Evolutionary conservation across 1,140 invertebrate species (phyloP), one percentile per base, ranked within the genome.

Genomic region (Lordiphosa clarofinis): DNA sequence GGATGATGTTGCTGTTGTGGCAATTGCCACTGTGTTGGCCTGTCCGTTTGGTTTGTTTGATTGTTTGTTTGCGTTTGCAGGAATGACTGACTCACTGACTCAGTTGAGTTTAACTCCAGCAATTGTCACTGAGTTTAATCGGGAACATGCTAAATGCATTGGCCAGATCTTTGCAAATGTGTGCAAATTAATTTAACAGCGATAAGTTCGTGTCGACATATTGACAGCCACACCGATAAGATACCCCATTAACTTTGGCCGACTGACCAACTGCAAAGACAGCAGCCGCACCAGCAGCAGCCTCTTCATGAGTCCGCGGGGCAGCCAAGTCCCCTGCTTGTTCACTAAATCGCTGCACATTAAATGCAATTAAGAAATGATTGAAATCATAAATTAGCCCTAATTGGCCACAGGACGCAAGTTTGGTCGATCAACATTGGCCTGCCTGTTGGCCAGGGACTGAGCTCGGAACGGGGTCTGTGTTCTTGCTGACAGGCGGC

Each of bases 321-420:
- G 49, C 37, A 57, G 49, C 35, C 47, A 33, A 56, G 15, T 48
- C 39, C 33, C 58, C 10, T 38, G 31, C 36, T 24, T 74, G 60
- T 67, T 59, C 49, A 67, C 59, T 76, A 76, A 82, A 82, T 82
- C 76, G 67, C 56, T 82, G 78, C 76, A 84, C 76, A 82, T 82
- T 82, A 82, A 82, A 82, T 76, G 76, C 76, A 82, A 82, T 82
- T 82, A 82, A 82, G 76, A 82, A 84, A 82, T 82, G 76, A 82
- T 82, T 82, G 76, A 82, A 82, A 82, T 82, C 76, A 82, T 82
- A 82, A 82, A 82, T 82, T 82, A 82, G 50, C 76, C 78, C 63
- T 82, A 82, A 82, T 82, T 82, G 76, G 76, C 75, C 75, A 70
- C 67, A 67, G 75, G 70, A 75, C 71, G 67, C 24, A 28, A 28